Evolutionary conservation across 2,113 vertebrate genomes (phyloP).

Genomic region (Crypturellus undulatus): DNA sequence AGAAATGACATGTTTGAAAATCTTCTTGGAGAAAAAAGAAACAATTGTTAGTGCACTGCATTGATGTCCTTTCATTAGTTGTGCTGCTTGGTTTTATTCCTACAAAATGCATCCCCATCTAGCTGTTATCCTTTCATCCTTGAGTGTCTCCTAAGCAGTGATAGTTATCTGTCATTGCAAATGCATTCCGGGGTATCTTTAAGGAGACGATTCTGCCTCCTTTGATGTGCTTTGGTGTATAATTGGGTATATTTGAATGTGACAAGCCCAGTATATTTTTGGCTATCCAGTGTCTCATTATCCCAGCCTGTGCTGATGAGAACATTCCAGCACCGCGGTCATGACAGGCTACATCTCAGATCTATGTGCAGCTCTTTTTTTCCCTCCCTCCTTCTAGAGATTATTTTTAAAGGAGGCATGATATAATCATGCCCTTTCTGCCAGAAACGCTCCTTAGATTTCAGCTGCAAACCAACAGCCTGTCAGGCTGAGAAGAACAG

Average conservation of each 20-base stretch:
- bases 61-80: neutral
- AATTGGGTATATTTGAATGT: neutral
- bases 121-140: neutral
- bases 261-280: neutral
- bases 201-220: neutral
- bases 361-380: neutral
- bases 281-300: neutral
- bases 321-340: neutral
- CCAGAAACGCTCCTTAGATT: constrained; percentile 10
- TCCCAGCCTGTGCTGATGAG: neutral
- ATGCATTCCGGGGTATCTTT: neutral
- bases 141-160: neutral
- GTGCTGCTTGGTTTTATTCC: neutral
- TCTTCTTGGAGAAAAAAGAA: neutral
- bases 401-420: constrained; percentile 2
- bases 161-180: neutral
- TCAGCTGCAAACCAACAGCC: constrained; percentile 42
- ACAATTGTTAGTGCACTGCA: neutral
- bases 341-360: constrained; percentile 3
- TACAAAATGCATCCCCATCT: neutral
- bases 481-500: constrained; percentile 45
- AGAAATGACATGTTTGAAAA: neutral
- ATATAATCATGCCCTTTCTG: neutral
- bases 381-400: neutral
- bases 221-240: neutral